Evolutionary conservation across 2,797 vertebrate genomes (phyloP).

Genomic region (Gastrophryne carolinensis): DNA sequence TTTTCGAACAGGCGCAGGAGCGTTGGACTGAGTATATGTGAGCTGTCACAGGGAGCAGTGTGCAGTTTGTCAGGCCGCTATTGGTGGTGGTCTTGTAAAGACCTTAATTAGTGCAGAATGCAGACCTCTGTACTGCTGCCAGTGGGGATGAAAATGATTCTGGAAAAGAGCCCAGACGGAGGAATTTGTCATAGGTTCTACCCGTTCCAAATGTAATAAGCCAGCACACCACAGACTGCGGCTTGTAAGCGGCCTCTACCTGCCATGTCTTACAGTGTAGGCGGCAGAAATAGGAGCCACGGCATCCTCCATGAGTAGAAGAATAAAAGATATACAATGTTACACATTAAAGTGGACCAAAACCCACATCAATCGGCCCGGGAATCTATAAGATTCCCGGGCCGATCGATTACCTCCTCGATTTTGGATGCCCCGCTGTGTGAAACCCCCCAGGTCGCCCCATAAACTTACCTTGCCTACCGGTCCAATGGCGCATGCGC

Average conservation of each 20-base stretch:
- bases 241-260: too few species aligned
- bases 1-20: conserved; percentile 6
- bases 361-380: too few species aligned
- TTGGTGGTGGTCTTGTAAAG: conserved; percentile 45
- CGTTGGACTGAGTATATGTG: conserved; percentile 24
- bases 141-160: conserved; percentile 79
- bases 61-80: conserved; percentile 34
- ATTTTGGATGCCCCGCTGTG: too few species aligned
- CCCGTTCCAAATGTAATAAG: conserved; percentile 79
- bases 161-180: conserved; percentile 79
- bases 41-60: conserved; percentile 22
- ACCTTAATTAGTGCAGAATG: conserved; percentile 89
- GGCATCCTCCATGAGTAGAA: too few species aligned
- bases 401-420: too few species aligned
- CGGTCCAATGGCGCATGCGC: too few species aligned
- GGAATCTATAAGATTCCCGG: too few species aligned
- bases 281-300: not conserved
- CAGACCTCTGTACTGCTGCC: conserved; percentile 83
- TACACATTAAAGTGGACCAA: too few species aligned
- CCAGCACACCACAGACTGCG: conserved; percentile 70
- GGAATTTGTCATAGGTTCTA: conserved; percentile 85
- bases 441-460: too few species aligned
- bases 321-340: too few species aligned
- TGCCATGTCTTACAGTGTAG: not conserved
- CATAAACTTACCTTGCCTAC: too few species aligned